These are phyloP conservation scores for Limnephilus lunatus DNA, from an alignment of 2,888 invertebrate genomes.

Conservation along the genomic window DNA sequence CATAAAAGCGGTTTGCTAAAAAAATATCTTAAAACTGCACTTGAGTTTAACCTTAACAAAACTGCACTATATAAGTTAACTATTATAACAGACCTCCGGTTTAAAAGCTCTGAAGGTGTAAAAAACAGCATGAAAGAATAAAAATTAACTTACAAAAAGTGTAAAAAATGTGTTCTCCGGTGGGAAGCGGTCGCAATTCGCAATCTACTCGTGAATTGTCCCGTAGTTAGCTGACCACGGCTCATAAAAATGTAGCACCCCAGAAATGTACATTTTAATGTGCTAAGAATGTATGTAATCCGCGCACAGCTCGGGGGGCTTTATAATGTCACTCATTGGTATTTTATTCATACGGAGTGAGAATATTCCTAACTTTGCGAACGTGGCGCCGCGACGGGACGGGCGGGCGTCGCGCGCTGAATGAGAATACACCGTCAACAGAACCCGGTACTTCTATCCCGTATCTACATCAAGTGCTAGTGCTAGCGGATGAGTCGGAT, in stretches of 20 bases:
- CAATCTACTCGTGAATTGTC: conserved; percentile 29
- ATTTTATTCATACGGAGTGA: conserved; percentile 58
- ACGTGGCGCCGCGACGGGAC: conserved; percentile 13
- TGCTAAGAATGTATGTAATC: conserved; percentile 60
- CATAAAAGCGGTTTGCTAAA: too few species aligned
- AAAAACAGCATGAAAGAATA: neutral
- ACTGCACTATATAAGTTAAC: too few species aligned
- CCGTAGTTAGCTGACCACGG: conserved; percentile 47
- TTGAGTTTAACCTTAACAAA: too few species aligned
- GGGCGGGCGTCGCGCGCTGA: neutral
- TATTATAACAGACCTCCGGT: neutral
- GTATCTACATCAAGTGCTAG: neutral
- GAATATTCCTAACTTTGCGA: conserved; percentile 41
- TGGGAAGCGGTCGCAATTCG: neutral
- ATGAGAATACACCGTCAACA: conserved; percentile 44
- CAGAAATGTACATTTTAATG: conserved; percentile 57
- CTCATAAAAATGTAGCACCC: conserved; percentile 52
- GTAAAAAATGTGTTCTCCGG: neutral
- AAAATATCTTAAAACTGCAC: too few species aligned
- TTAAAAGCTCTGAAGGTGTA: neutral
- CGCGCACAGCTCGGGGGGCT: conserved; percentile 49
- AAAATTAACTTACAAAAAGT: neutral
- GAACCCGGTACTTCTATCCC: neutral
- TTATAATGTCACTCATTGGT: conserved; percentile 65
- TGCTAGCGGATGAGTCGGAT: neutral